Evolutionary conservation across 2,888 invertebrate species (phyloP).

Genomic region (Chalcosyrphus nemorum): DNA sequence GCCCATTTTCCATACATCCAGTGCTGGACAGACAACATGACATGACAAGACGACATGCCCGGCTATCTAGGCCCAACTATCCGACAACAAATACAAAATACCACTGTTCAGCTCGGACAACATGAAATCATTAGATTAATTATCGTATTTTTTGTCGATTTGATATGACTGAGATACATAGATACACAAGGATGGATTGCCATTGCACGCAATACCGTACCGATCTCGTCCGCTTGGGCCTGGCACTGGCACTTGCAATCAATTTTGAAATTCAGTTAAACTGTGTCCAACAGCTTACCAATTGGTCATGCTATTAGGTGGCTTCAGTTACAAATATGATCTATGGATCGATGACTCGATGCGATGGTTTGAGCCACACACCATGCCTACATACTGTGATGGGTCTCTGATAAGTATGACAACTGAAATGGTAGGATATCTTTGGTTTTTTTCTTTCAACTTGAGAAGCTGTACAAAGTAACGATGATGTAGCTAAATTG

Average conservation of each 20-base stretch:
- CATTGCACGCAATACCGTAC: conserved; percentile 52
- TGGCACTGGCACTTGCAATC: conserved; percentile 53
- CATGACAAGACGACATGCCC: conserved; percentile 62
- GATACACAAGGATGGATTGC: conserved; percentile 28
- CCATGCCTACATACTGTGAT: conserved; percentile 49
- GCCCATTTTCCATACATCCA: conserved; percentile 64
- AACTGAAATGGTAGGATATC: conserved; percentile 34
- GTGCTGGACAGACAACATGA: conserved; percentile 63
- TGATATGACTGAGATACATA: conserved; percentile 54
- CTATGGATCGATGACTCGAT: conserved; percentile 65
- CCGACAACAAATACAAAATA: conserved; percentile 7
- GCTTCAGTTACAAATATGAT: conserved; percentile 37
- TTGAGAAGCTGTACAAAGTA: conserved; percentile 6
- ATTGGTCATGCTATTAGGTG: conserved; percentile 66
- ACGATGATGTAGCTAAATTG: conserved; percentile 8
- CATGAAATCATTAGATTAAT: conserved; percentile 72
- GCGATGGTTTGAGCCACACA: conserved; percentile 59
- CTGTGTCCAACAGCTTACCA: conserved; percentile 65
- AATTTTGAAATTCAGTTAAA: conserved; percentile 48
- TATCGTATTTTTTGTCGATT: conserved; percentile 70
- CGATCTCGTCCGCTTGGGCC: too few relatives aligned
- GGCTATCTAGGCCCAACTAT: conserved; percentile 68
- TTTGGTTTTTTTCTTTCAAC: too few relatives aligned
- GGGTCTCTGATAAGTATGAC: conserved; percentile 51
- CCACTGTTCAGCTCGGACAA: conserved; percentile 43